Evolutionary conservation across 2,888 invertebrate species (phyloP).

Genomic region (Tachina lurida): DNA sequence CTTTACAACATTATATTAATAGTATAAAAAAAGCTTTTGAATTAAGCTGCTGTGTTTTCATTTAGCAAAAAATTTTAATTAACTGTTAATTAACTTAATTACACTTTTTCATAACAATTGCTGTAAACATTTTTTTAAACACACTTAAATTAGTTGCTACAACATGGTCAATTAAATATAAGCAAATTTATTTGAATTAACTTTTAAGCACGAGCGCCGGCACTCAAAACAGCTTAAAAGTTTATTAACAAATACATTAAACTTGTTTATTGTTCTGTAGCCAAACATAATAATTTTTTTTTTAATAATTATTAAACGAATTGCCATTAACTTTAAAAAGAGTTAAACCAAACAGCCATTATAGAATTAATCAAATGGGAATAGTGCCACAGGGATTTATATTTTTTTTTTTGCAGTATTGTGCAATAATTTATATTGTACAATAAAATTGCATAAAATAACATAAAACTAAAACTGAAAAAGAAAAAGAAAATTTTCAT

Average conservation of each 20-base stretch:
- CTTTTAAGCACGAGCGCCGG: background rate
- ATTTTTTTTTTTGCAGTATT: too few species aligned
- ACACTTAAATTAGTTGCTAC: slow-evolving; percentile 14
- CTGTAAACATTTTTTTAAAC: background rate
- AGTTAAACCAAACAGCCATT: background rate
- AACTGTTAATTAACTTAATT: slow-evolving; percentile 55
- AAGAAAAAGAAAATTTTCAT: too few species aligned
- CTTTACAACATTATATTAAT: background rate
- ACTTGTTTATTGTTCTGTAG: slow-evolving; percentile 31
- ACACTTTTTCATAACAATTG: slow-evolving; percentile 20
- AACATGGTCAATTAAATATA: slow-evolving; percentile 39
- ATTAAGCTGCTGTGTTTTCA: background rate
- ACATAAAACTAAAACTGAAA: too few species aligned
- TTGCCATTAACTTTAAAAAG: background rate
- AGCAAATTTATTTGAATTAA: slow-evolving; percentile 14
- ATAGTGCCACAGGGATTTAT: too few species aligned
- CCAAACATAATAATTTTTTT: background rate
- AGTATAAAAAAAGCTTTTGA: background rate
- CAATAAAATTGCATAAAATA: too few species aligned
- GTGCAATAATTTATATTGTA: too few species aligned
- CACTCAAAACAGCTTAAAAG: background rate
- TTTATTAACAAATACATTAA: slow-evolving; percentile 14
- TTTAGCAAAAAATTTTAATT: slow-evolving; percentile 17
- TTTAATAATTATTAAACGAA: background rate
- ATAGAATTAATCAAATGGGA: background rate